phyloP scores from a whole-genome alignment of 30 jellyfish, hydroid and myxozoan genomes.

The Mastigias papua region DNA sequence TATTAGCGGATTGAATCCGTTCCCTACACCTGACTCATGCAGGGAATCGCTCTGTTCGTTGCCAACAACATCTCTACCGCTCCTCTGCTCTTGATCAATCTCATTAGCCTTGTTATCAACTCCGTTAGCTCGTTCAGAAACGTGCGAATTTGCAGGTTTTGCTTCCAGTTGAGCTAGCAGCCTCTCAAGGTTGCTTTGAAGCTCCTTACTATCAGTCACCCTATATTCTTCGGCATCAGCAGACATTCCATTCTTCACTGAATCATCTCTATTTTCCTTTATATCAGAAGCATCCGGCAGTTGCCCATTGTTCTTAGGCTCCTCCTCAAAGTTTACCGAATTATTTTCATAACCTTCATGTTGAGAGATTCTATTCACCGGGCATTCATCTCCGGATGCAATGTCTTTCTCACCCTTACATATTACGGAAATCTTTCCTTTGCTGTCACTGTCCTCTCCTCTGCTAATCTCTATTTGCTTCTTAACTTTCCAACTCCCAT shows the following conservation, averaged over 20 bases:
- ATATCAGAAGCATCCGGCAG: too few relatives aligned
- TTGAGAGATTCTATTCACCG: neutral
- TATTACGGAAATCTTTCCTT: neutral
- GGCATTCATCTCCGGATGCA: neutral
- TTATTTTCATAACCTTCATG: neutral
- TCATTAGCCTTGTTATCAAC: neutral
- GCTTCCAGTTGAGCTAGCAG: neutral
- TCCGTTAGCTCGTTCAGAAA: neutral
- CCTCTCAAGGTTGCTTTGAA: neutral
- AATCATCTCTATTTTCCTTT: neutral
- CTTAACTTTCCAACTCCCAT: neutral
- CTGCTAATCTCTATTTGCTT: neutral
- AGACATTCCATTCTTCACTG: neutral
- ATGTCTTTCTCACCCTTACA: neutral
- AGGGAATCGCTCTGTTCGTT: neutral
- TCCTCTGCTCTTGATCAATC: neutral
- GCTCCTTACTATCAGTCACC: neutral
- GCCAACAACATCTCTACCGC: too few relatives aligned
- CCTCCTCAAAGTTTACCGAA: neutral
- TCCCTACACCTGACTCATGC: neutral
- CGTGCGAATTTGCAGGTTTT: neutral
- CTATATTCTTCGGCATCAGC: neutral
- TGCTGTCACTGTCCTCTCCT: neutral
- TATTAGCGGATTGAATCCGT: neutral
- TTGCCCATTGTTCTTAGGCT: neutral